Evolutionary conservation across 2,797 vertebrate genomes (phyloP), one percentile per base, ranked within the genome.

Genomic region (Myotis myotis): DNA sequence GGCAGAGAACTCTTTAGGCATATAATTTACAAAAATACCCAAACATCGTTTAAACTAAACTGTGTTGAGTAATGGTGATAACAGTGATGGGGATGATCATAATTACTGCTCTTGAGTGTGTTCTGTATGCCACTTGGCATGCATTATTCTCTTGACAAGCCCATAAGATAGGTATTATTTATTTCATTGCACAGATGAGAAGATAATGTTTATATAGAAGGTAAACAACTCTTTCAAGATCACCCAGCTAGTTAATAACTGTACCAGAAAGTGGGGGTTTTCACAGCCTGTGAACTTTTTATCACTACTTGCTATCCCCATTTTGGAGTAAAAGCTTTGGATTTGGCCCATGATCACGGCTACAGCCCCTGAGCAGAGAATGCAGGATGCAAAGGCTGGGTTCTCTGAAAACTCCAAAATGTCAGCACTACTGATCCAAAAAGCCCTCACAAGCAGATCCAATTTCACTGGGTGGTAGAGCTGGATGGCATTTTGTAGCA

Each of bases 1-100:
- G 11, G 15, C 15, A 76, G 49, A 90, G 44, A 93, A 60, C 2
- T 72, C 17, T 36, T 83, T 38, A 75, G 30, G 57, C 28, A 28
- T 72, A n/a, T 47, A 82, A 89, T 79, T 93, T 93, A 47, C 9
- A 79, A 66, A 86, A 92, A 88, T 38, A 55, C 17, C 44, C 51
- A 47, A 82, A 51, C 8, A 16, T 17, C 53, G 49, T 89, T 89
- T 87, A 79, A 76, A 89, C 47, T 47, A 28, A 92, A 82, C 30
- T 71, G 44, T 72, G 44, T 49, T 87, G 68, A 89, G 78, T 72
- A 92, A 38, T 5, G 20, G 33, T n/a, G 51, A 95, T 49, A 36
- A 57, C 8, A 30, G 68, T 44, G 74, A 47, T 64, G 2, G 44
- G 55, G 36, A 33, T 84, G 36, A 76, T n/a, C 33, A 2, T 53